Base-by-base conservation (phyloP, 2,888 invertebrate genomes). In the Tanaodytes sp. region DNA sequence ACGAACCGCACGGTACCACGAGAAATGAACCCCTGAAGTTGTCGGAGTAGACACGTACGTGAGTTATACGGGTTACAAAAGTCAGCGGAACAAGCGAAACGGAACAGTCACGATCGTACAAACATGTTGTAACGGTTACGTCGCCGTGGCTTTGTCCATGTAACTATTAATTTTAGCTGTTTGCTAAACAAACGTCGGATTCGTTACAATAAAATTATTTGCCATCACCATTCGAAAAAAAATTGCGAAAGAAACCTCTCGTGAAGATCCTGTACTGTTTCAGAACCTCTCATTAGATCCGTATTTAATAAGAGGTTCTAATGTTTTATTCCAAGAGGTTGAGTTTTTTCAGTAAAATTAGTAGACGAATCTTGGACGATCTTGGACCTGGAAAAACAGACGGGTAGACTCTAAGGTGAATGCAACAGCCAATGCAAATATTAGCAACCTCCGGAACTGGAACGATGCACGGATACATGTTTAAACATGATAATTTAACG, bases 161-260 rank as follows among this genome's bases (percentile, higher is more conserved):
- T 14, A 30, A 5, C n/a, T 52, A 31, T 19, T 4, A 6, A n/a
- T n/a, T n/a, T n/a, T n/a, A n/a, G 30, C 36, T 12, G 45, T 15
- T 2, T n/a, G n/a, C 19, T 8, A 23, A 14, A 51, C 51, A 30
- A 51, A 51, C 42, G 57, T 51, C 57, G 43, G 52, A 52, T 62
- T 61, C 30, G 12, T 19, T 9, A 46, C 39, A 42, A 55, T 52
- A 52, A 52, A 62, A 58, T 33, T 62, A 62, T 62, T 68, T 68
- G 68, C 62, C 52, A 68, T 68, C 57, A 62, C 62, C 62, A 62
- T 57, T 58, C 39, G 62, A 42, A 61, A n/a, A n/a, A n/a, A n/a
- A n/a, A n/a, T n/a, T n/a, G n/a, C n/a, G n/a, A n/a, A n/a, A n/a
- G n/a, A n/a, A n/a, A n/a, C n/a, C n/a, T n/a, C n/a, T n/a, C n/a